phyloP scores from a whole-genome alignment of 2,113 vertebrate genomes.

The Agapornis roseicollis region DNA sequence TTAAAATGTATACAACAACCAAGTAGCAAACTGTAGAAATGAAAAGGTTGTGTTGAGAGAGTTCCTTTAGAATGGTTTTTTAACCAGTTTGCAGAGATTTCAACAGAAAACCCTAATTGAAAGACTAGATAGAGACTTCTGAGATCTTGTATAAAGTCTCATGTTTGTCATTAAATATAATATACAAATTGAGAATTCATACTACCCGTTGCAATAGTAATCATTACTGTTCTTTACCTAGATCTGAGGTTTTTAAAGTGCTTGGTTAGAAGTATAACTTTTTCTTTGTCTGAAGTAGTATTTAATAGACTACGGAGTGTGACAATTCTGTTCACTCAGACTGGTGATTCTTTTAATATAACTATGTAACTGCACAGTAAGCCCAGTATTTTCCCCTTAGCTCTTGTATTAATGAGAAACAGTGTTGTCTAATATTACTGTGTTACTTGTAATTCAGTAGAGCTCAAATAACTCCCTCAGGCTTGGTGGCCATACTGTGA shows the following conservation, averaged over 20 bases:
- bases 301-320: background rate
- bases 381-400: background rate
- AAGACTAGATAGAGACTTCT: background rate
- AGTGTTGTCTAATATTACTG: conserved; percentile 20
- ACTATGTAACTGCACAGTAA: background rate
- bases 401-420: conserved; percentile 40
- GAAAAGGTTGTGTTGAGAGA: background rate
- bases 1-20: background rate
- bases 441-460: conserved; percentile 14
- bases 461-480: conserved; percentile 15
- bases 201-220: background rate
- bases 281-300: background rate
- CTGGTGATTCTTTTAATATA: background rate
- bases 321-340: background rate
- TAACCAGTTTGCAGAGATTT: background rate
- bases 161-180: background rate
- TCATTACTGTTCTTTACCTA: background rate
- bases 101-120: background rate
- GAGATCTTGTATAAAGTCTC: background rate
- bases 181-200: background rate
- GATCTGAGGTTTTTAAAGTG: background rate
- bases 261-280: background rate
- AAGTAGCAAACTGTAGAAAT: background rate
- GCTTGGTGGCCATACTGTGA: background rate
- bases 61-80: background rate